A percentile compares a stretch with the other conserved stretches of the same genome.
Evolutionary conservation across 2,888 invertebrate species (phyloP).

Genomic region (Caradrina clavipalpis): DNA sequence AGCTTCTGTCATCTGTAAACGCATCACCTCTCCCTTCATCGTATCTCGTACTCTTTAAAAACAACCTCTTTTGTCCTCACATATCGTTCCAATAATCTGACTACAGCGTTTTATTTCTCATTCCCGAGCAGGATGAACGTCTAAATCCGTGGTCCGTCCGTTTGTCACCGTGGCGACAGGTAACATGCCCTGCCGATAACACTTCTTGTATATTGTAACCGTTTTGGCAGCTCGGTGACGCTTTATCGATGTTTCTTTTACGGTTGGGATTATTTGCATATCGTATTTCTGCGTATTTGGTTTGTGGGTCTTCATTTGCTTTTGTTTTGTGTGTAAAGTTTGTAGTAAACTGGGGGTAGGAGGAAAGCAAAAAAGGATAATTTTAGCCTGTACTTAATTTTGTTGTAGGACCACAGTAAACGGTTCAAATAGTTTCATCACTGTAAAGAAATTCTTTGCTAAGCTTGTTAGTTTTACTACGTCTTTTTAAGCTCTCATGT

Average conservation of each 20-base stretch:
- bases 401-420: background rate
- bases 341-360: slow-evolving; percentile 35
- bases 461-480: background rate
- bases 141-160: slow-evolving; percentile 77
- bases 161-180: slow-evolving; percentile 79
- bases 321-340: slow-evolving; percentile 32
- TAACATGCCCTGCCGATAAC: slow-evolving; percentile 77
- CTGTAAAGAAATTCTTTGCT: background rate
- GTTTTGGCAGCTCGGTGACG: slow-evolving; percentile 67
- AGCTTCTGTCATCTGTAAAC: background rate
- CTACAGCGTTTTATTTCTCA: slow-evolving; percentile 56
- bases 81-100: slow-evolving; percentile 37
- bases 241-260: slow-evolving; percentile 66
- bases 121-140: slow-evolving; percentile 72
- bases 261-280: slow-evolving; percentile 64
- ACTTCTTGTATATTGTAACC: slow-evolving; percentile 71
- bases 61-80: slow-evolving; percentile 2
- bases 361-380: slow-evolving; percentile 7
- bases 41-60: background rate
- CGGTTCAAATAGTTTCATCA: background rate
- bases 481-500: background rate
- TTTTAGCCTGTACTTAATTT: background rate
- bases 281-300: slow-evolving; percentile 54
- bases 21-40: background rate
- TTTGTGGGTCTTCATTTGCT: slow-evolving; percentile 34